Evolutionary conservation across 2,888 invertebrate genomes (phyloP), one percentile per base, ranked within the genome.

Genomic region (Luperina testacea): DNA sequence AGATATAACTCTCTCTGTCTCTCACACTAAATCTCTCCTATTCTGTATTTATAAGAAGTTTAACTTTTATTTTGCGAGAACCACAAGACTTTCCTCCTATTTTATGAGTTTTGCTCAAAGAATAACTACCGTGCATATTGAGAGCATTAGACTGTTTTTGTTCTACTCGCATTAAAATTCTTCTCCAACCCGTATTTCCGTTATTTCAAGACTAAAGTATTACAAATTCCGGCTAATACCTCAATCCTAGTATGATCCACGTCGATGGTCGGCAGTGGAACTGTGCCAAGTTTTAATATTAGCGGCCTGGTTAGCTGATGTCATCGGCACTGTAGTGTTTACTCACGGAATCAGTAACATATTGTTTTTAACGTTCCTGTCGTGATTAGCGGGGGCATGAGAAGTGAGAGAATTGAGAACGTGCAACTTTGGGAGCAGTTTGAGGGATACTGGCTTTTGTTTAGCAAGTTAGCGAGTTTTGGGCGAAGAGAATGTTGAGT

Each of bases 221-320:
- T 72, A 86, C 45, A 64, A 81, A 88, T 88, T 87, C 38, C 67
- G 63, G 70, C 48, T 73, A 83, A 86, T 82, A 76, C 79, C 75
- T 80, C 78, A 79, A 85, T 87, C 87, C 82, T 85, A 76, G 87
- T 90, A 92, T 93, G 92, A 93, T 93, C 93, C 93, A 92, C 90
- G 91, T 92, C 90, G 90, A 89, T 86, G 88, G 68, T 78, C 76
- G 83, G 80, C 78, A 75, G 88, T 96, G 96, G 75, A 94, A 86
- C 77, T 76, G 81, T 92, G 96, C 96, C 96, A 96, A 96, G 94
- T 91, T 94, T 95, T 95, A 95, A 95, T 95, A 95, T 95, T 95
- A 96, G 96, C 95, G 92, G 86, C 89, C 90, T 84, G 90, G 89
- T 90, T 90, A 83, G 88, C 90, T 96, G 96, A 96, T 95, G 95